Evolutionary conservation across 1,140 invertebrate species (phyloP).

Genomic region (Anoplolepis gracilipes): DNA sequence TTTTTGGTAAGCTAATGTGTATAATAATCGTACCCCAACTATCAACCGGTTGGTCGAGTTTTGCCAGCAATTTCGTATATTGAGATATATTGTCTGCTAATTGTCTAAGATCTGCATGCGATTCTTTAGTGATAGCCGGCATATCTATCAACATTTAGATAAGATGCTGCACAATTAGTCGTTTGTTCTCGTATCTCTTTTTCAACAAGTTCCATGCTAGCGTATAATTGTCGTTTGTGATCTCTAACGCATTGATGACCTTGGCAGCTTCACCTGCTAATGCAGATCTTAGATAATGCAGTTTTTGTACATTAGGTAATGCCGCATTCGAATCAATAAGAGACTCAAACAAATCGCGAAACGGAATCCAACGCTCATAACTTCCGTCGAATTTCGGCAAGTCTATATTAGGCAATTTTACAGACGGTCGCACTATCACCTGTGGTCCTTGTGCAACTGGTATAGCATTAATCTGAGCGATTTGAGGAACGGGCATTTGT

Average conservation of each 20-base stretch:
- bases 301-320: not conserved
- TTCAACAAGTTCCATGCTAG: not conserved
- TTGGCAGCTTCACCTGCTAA: not conserved
- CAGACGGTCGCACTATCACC: not conserved
- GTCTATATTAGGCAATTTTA: not conserved
- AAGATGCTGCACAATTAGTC: not conserved
- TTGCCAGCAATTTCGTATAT: not conserved
- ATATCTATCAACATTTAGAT: not conserved
- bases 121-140: not conserved
- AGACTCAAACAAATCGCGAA: not conserved
- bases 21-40: not conserved
- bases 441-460: too few species aligned
- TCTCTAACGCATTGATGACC: not conserved
- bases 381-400: not conserved
- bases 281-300: not conserved
- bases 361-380: not conserved
- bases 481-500: too few species aligned
- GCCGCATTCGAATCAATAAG: not conserved
- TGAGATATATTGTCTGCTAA: not conserved
- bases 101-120: not conserved
- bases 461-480: not conserved
- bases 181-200: not conserved
- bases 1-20: not conserved
- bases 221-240: not conserved
- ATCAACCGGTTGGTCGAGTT: not conserved